A percentile compares a stretch with the other conserved stretches of the same genome.
Evolutionary conservation across 2,797 vertebrate genomes (phyloP).

Genomic region (Microcaecilia unicolor): DNA sequence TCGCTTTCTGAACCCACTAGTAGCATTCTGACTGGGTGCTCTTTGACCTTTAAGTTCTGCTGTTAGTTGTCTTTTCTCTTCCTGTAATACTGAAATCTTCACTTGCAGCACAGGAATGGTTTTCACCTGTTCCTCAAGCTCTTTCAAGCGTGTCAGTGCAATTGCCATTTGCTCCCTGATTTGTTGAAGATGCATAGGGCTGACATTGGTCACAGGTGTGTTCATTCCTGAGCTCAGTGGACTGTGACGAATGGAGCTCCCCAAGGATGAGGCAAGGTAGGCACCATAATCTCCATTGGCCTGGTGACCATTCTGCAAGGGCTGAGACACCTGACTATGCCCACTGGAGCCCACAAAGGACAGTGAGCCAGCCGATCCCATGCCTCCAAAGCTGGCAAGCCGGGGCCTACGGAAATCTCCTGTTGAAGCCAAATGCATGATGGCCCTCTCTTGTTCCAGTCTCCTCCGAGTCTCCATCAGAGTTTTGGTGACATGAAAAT

Average conservation of each 20-base stretch:
- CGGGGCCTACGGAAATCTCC: conserved; percentile 76
- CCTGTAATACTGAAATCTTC: conserved; percentile 95
- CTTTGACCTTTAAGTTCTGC: conserved; percentile 77
- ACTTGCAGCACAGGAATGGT: conserved; percentile 92
- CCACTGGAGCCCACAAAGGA: conserved; percentile 73
- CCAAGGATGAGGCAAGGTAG: conserved; percentile 73
- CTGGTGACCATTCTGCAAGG: conserved; percentile 72
- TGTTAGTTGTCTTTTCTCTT: conserved; percentile 84
- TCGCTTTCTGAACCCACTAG: conserved; percentile 69
- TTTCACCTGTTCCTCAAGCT: conserved; percentile 89
- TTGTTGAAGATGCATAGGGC: conserved; percentile 86
- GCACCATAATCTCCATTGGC: conserved; percentile 68
- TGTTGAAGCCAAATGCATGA: conserved; percentile 63
- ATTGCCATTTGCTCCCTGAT: conserved; percentile 96
- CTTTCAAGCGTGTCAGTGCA: conserved; percentile 84
- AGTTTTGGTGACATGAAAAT: conserved; percentile 91
- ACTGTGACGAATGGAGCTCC: conserved; percentile 90
- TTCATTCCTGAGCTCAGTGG: conserved; percentile 89
- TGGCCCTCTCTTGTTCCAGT: conserved; percentile 81
- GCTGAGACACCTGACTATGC: conserved; percentile 53
- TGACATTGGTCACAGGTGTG: conserved; percentile 87
- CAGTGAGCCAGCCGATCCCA: conserved; percentile 84
- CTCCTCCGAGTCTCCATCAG: conserved; percentile 93
- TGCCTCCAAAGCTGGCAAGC: conserved; percentile 86
- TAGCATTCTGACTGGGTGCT: conserved; percentile 41